Conservation (phyloP, 2,888 invertebrate genomes). For the Ochropleura leucogaster region DNA sequence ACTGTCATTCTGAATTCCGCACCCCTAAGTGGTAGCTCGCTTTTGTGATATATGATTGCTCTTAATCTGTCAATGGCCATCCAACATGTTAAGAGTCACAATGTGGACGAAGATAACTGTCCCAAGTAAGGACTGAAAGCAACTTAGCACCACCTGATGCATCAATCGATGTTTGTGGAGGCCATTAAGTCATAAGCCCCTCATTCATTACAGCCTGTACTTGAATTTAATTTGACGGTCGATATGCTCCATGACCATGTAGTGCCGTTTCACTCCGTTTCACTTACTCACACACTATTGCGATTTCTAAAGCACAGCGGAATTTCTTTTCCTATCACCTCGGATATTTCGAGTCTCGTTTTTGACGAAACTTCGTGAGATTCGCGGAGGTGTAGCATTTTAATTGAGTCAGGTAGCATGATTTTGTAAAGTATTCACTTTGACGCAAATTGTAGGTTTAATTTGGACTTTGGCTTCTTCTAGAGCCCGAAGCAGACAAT, state of each 20-base stretch:
- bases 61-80: neutral
- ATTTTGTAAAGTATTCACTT: conserved; percentile 36
- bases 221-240: conserved; percentile 87
- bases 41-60: conserved; percentile 2
- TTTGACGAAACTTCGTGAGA: conserved; percentile 51
- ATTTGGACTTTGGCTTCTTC: conserved; percentile 23
- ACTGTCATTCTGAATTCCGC: neutral
- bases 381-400: conserved; percentile 45
- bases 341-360: conserved; percentile 47
- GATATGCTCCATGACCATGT: conserved; percentile 85
- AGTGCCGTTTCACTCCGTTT: conserved; percentile 85
- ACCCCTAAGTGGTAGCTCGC: neutral
- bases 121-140: neutral
- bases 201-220: conserved; percentile 77
- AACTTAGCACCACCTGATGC: neutral
- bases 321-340: conserved; percentile 80
- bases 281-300: conserved; percentile 76
- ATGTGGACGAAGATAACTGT: neutral
- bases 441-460: conserved; percentile 10
- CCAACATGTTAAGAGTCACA: neutral
- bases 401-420: conserved; percentile 40
- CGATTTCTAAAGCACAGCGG: conserved; percentile 81
- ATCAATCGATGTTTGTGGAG: conserved; percentile 28
- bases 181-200: conserved; percentile 43
- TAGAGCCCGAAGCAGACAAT: conserved; percentile 9